These are phyloP conservation scores for Rana temporaria DNA, from an alignment of 2,113 vertebrate genomes.

Conservation along the genomic window DNA sequence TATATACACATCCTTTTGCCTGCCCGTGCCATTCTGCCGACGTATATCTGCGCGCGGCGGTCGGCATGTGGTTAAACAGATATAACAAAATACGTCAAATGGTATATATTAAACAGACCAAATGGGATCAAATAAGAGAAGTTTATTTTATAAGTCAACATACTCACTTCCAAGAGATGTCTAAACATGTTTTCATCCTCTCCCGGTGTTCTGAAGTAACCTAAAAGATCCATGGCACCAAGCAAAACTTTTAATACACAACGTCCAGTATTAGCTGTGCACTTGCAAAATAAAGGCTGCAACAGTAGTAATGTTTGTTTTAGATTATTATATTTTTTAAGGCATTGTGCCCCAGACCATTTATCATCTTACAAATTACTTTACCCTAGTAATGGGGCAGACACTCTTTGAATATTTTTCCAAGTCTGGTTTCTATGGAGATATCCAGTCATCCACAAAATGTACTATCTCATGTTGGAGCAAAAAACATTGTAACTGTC, in stretches of 20 bases:
- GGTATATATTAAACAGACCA: no score
- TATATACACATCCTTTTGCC: no score
- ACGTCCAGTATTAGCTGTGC: slow-evolving; percentile 62
- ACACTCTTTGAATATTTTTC: slow-evolving; percentile 77
- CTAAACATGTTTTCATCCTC: slow-evolving; percentile 18
- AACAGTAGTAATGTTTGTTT: slow-evolving; percentile 73
- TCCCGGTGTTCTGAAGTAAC: slow-evolving; percentile 36
- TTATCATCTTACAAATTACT: slow-evolving; percentile 74
- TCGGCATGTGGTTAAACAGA: no score
- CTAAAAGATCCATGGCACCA: slow-evolving; percentile 66
- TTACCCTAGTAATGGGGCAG: slow-evolving; percentile 72
- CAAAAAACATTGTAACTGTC: slow-evolving; percentile 67
- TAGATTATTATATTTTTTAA: slow-evolving; percentile 74
- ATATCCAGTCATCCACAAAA: slow-evolving; percentile 72
- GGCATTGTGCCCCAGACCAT: slow-evolving; percentile 70
- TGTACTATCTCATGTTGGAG: slow-evolving; percentile 69
- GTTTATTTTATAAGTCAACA: slow-evolving; percentile 42
- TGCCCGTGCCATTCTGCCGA: no score
- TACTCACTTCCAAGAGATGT: slow-evolving; percentile 51
- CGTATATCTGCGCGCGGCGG: no score
- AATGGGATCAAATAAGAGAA: no score
- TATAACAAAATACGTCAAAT: no score
- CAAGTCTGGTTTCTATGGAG: slow-evolving; percentile 79
- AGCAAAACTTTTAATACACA: slow-evolving; percentile 68
- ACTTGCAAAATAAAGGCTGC: slow-evolving; percentile 68